Conservation (phyloP, 2,797 vertebrate genomes). For the Menidia menidia region DNA sequence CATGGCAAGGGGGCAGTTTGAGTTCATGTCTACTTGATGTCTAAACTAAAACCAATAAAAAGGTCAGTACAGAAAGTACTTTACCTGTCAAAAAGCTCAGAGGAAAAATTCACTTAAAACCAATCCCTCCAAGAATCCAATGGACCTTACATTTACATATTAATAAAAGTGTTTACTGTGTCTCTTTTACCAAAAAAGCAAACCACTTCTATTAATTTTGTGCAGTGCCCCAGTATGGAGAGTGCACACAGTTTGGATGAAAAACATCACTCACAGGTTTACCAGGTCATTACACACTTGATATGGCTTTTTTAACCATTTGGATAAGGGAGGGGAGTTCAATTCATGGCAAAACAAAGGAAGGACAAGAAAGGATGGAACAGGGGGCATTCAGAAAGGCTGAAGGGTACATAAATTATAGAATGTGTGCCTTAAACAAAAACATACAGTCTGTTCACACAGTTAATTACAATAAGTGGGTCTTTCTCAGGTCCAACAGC, state of each 20-base stretch:
- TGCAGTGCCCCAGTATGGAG: conserved; percentile 20
- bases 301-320: conserved; percentile 63
- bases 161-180: conserved; percentile 54
- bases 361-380: conserved; percentile 8
- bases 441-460: conserved; percentile 32
- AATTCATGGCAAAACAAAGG: conserved; percentile 30
- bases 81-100: conserved; percentile 64
- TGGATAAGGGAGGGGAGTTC: conserved; percentile 22
- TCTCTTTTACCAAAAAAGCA: too few relatives aligned
- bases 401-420: conserved; percentile 1
- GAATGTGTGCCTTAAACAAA: conserved; percentile 9
- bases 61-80: conserved; percentile 1
- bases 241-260: conserved; percentile 49
- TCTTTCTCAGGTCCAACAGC: conserved; percentile 17
- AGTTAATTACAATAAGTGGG: conserved; percentile 38
- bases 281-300: conserved; percentile 51
- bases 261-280: conserved; percentile 68
- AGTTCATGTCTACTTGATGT: conserved; percentile 29
- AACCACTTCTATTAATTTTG: conserved; percentile 52
- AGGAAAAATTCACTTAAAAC: conserved; percentile 39
- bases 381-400: too few relatives aligned
- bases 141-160: conserved; percentile 52
- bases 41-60: conserved; percentile 36
- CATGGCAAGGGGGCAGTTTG: conserved; percentile 37
- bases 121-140: conserved; percentile 21